Percentiles rank a stretch among this genome's conserved stretches.
These are phyloP conservation scores for Andrena camellia DNA, from an alignment of 2,888 invertebrate genomes.

Conservation along the genomic window DNA sequence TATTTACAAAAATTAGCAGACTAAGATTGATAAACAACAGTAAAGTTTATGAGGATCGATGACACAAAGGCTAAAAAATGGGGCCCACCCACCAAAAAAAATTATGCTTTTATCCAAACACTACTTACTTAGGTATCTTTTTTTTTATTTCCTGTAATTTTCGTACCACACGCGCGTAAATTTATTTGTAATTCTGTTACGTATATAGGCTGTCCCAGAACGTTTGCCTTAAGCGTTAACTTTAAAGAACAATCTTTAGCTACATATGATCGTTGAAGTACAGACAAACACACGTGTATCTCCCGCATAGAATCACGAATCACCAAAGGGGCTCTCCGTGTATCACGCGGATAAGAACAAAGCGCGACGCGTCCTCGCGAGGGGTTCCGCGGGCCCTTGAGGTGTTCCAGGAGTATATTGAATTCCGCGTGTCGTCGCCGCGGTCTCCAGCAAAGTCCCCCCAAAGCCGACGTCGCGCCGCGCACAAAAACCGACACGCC, in stretches of 20 bases:
- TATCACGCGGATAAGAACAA: constrained; percentile 28
- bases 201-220: no score
- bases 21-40: no score
- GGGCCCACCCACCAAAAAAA: not conserved
- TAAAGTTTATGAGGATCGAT: no score
- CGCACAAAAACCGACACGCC: constrained; percentile 64
- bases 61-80: no score
- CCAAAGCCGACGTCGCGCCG: constrained; percentile 49
- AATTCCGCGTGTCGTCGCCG: constrained; percentile 56
- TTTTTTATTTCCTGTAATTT: no score
- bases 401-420: constrained; percentile 48
- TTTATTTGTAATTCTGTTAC: no score
- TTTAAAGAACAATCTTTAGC: not conserved
- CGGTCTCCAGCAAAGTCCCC: constrained; percentile 37
- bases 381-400: constrained; percentile 35
- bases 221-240: not conserved
- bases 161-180: no score
- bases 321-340: not conserved
- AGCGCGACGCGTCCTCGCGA: constrained; percentile 28
- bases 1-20: no score
- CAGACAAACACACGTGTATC: not conserved
- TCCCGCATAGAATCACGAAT: constrained; percentile 22
- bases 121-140: no score
- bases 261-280: no score
- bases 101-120: no score